Evolutionary conservation across 1,140 invertebrate species (phyloP).

Genomic region (Micrasema longulum): DNA sequence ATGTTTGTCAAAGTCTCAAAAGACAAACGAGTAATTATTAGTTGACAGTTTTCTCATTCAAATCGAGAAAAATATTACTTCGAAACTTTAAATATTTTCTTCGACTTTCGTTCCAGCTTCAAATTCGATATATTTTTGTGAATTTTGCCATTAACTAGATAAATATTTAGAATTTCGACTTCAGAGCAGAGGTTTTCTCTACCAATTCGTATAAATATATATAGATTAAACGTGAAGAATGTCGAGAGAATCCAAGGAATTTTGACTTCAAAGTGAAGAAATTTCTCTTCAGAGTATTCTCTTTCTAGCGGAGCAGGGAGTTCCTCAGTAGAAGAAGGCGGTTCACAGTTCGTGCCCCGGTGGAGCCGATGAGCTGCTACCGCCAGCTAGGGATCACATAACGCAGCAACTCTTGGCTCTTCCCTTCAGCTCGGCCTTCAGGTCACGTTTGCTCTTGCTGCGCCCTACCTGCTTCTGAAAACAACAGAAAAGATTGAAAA

Average conservation of each 20-base stretch:
- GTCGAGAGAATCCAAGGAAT: background rate
- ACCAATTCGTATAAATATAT: background rate
- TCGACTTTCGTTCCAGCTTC: too few relatives aligned
- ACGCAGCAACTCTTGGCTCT: slow-evolving; percentile 69
- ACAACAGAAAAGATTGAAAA: too few relatives aligned
- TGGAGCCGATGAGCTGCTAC: slow-evolving; percentile 64
- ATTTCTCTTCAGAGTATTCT: background rate
- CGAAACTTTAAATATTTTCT: too few relatives aligned
- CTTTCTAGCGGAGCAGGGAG: background rate
- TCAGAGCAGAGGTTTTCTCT: background rate
- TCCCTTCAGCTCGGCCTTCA: slow-evolving; percentile 70
- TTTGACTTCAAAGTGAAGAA: background rate
- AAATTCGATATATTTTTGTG: too few relatives aligned
- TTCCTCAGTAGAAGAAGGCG: background rate
- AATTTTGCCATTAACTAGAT: too few relatives aligned
- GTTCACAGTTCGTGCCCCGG: slow-evolving; percentile 63
- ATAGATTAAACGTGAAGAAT: background rate
- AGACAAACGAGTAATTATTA: too few relatives aligned
- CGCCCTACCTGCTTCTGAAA: slow-evolving; percentile 60
- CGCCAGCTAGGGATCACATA: slow-evolving; percentile 71
- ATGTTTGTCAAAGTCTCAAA: too few relatives aligned
- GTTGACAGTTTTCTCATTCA: too few relatives aligned
- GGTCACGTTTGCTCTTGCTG: slow-evolving; percentile 69
- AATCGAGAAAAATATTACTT: too few relatives aligned
- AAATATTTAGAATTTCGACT: slow-evolving; percentile 30